phyloP scores from a whole-genome alignment of 2,797 vertebrate genomes.

The Anguilla marmorata region DNA sequence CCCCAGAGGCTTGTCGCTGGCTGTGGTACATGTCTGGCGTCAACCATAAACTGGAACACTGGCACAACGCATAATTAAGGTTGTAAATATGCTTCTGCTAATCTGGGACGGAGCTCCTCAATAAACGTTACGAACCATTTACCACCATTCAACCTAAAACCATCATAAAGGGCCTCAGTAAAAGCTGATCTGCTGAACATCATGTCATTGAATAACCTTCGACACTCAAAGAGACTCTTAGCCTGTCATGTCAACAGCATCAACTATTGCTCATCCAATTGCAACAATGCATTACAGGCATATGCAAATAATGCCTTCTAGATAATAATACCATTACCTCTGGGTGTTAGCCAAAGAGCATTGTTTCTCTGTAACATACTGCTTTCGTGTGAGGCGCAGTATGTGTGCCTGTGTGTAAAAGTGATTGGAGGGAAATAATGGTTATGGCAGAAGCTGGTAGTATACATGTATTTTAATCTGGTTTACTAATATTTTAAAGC shows the following conservation, averaged over 20 bases:
- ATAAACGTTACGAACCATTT: background rate
- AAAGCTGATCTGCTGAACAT: background rate
- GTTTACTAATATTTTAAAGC: background rate
- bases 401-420: background rate
- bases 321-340: background rate
- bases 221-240: background rate
- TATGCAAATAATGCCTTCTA: background rate
- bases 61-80: background rate
- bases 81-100: conserved; percentile 11
- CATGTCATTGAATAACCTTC: background rate
- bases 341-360: background rate
- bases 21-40: background rate
- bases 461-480: background rate
- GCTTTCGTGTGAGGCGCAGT: background rate
- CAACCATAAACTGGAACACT: conserved; percentile 2
- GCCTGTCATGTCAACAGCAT: background rate
- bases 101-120: background rate
- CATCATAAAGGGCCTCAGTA: background rate
- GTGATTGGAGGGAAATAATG: background rate
- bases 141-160: background rate
- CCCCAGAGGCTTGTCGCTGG: background rate
- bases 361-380: background rate
- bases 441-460: background rate
- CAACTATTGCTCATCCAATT: background rate
- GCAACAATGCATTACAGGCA: background rate